phyloP scores from a whole-genome alignment of 1,140 invertebrate species.

The Drosophila persimilis region DNA sequence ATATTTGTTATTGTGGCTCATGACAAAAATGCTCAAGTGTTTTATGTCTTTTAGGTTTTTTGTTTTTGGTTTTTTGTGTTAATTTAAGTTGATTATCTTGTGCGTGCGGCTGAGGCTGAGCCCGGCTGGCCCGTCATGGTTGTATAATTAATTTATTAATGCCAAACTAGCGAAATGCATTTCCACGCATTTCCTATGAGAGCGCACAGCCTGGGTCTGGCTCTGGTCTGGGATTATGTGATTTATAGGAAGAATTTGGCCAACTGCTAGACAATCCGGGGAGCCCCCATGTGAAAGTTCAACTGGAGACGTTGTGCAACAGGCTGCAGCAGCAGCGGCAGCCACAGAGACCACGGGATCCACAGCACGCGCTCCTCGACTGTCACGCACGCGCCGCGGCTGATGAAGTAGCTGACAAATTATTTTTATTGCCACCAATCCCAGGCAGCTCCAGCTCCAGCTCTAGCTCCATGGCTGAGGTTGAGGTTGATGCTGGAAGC shows the following conservation, averaged over 20 bases:
- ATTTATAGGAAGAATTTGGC: slow-evolving; percentile 70
- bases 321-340: slow-evolving; percentile 22
- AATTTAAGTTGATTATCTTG: slow-evolving; percentile 2
- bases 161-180: slow-evolving; percentile 40
- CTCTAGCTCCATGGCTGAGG: neutral
- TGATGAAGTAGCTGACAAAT: slow-evolving; percentile 73
- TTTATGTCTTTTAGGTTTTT: slow-evolving; percentile 30
- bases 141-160: slow-evolving; percentile 71
- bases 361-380: slow-evolving; percentile 6
- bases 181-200: slow-evolving; percentile 56
- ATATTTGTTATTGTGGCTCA: slow-evolving; percentile 34
- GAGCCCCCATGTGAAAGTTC: slow-evolving; percentile 60
- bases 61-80: slow-evolving; percentile 18
- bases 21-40: slow-evolving; percentile 44
- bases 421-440: slow-evolving; percentile 47
- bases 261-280: slow-evolving; percentile 29
- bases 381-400: slow-evolving; percentile 63
- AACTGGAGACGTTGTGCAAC: slow-evolving; percentile 59
- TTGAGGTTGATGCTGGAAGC: slow-evolving; percentile 4
- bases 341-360: slow-evolving; percentile 16
- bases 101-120: slow-evolving; percentile 35
- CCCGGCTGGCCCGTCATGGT: slow-evolving; percentile 26
- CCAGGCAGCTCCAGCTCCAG: too few species aligned
- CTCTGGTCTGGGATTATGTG: slow-evolving; percentile 47
- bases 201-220: neutral